These are phyloP conservation scores for Dioctria rufipes DNA, from an alignment of 2,888 invertebrate species.

Conservation along the genomic window DNA sequence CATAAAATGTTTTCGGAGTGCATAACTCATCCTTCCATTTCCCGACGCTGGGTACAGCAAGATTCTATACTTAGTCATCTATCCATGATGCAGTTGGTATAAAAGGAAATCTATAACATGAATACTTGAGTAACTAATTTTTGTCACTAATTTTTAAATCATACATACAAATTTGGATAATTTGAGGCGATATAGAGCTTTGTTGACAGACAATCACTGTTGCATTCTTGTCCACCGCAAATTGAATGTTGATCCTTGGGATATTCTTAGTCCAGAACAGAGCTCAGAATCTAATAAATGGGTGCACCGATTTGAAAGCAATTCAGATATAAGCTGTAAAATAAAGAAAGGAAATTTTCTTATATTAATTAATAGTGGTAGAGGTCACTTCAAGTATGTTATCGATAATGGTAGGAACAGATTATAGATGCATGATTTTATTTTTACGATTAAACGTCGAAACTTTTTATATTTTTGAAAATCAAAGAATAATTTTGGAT, in stretches of 20 bases:
- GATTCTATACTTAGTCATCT: slow-evolving; percentile 83
- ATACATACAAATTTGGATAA: slow-evolving; percentile 75
- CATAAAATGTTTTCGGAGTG: slow-evolving; percentile 72
- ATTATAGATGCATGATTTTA: too few species aligned
- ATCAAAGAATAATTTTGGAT: too few species aligned
- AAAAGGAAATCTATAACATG: slow-evolving; percentile 77
- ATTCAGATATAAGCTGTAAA: slow-evolving; percentile 76
- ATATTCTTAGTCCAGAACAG: slow-evolving; percentile 82
- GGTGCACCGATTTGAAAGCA: slow-evolving; percentile 92
- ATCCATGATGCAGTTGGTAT: slow-evolving; percentile 91
- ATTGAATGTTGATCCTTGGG: slow-evolving; percentile 80
- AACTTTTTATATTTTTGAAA: too few species aligned
- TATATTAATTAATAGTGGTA: too few species aligned
- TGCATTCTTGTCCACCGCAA: slow-evolving; percentile 81
- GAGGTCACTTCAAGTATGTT: too few species aligned
- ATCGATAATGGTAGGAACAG: too few species aligned
- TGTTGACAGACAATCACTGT: slow-evolving; percentile 78
- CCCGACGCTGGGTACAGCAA: slow-evolving; percentile 77
- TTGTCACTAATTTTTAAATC: not conserved
- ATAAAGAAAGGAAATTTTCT: not conserved
- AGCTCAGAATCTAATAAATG: slow-evolving; percentile 91
- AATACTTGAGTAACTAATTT: not conserved
- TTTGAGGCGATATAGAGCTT: slow-evolving; percentile 81
- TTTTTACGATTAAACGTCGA: too few species aligned
- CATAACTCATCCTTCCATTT: slow-evolving; percentile 68